Percentiles rank a stretch among this genome's conserved stretches.
These are phyloP conservation scores for Macrocentrus cingulum DNA, from an alignment of 1,140 invertebrate species.

Conservation along the genomic window DNA sequence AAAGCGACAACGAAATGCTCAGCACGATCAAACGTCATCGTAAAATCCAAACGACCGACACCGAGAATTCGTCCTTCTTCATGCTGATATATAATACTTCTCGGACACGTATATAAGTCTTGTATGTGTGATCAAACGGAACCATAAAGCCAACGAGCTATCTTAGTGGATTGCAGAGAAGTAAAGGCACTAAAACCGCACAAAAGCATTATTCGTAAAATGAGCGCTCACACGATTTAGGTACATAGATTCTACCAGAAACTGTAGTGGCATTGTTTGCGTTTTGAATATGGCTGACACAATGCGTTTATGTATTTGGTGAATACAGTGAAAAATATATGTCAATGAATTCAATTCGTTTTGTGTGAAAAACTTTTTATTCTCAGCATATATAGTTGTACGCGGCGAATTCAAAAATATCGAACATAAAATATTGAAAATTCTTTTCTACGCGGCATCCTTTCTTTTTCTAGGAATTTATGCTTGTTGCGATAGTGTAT, in stretches of 20 bases:
- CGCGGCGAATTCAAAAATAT: too few relatives aligned
- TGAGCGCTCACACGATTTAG: not conserved
- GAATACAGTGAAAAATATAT: too few relatives aligned
- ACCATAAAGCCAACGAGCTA: not conserved
- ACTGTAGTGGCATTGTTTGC: not conserved
- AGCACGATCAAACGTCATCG: not conserved
- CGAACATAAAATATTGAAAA: too few relatives aligned
- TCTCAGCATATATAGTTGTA: too few relatives aligned
- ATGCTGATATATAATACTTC: not conserved
- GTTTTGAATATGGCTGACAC: not conserved
- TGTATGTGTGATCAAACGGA: slow-evolving; percentile 1
- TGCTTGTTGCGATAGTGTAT: too few relatives aligned
- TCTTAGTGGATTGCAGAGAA: not conserved
- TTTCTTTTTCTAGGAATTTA: too few relatives aligned
- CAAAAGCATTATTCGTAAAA: slow-evolving; percentile 5
- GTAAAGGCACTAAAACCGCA: slow-evolving; percentile 7
- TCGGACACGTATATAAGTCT: not conserved
- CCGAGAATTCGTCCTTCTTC: not conserved
- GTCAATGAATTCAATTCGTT: too few relatives aligned
- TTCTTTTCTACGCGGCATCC: too few relatives aligned
- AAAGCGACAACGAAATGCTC: not conserved
- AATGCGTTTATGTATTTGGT: not conserved
- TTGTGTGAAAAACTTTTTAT: too few relatives aligned
- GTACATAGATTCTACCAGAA: not conserved
- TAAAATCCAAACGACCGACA: slow-evolving; percentile 3